These are phyloP conservation scores for Oscheius sp. DNA, from an alignment of 1,140 invertebrate species.

Conservation along the genomic window DNA sequence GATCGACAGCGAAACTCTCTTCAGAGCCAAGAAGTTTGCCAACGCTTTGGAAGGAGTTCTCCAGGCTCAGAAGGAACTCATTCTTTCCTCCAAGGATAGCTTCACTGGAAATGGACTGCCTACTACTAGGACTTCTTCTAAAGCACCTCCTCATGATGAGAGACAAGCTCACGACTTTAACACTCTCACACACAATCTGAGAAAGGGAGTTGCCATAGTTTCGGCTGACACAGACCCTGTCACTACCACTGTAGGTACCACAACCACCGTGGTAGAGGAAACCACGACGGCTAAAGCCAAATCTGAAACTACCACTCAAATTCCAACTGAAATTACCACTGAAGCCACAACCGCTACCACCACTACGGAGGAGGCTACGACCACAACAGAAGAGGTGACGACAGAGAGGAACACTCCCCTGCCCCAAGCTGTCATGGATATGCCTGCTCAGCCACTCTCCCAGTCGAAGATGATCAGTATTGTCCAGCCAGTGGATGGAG, in stretches of 20 bases:
- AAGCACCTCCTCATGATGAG: background rate
- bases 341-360: background rate
- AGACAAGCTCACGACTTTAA: background rate
- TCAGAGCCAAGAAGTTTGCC: constrained; percentile 3
- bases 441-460: background rate
- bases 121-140: background rate
- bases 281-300: too few relatives aligned
- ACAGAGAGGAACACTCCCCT: background rate
- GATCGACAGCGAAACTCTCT: background rate
- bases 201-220: too few relatives aligned
- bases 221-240: too few relatives aligned
- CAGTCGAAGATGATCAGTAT: background rate
- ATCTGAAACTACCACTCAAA: too few relatives aligned
- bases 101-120: background rate
- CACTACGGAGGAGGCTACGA: background rate
- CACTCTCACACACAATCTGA: background rate
- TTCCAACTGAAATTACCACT: background rate
- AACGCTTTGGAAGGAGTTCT: constrained; percentile 9
- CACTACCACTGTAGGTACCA: too few relatives aligned
- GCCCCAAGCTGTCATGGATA: background rate
- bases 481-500: background rate
- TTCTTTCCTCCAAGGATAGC: background rate
- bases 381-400: background rate
- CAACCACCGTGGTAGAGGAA: too few relatives aligned
- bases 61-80: constrained; percentile 15